phyloP scores from a whole-genome alignment of 2,888 invertebrate genomes.

The Phaedon cochleariae region DNA sequence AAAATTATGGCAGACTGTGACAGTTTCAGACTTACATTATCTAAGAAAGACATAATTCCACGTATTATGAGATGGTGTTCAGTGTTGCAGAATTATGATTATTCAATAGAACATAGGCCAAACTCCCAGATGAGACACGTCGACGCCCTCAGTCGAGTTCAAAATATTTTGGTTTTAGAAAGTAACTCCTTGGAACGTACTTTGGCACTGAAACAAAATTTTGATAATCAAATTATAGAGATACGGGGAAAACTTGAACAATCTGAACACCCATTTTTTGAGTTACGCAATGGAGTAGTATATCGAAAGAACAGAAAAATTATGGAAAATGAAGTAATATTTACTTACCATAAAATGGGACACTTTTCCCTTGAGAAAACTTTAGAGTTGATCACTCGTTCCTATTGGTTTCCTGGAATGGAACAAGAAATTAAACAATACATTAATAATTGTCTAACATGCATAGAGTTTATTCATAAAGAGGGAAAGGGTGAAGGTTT shows the following conservation, averaged over 20 bases:
- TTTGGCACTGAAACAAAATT: constrained; percentile 21
- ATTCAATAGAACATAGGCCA: constrained; percentile 35
- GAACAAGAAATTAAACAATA: too few relatives aligned
- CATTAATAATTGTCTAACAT: constrained; percentile 20
- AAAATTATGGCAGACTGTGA: constrained; percentile 35
- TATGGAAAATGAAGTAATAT: constrained; percentile 29
- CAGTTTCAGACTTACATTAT: constrained; percentile 28
- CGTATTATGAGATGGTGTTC: constrained; percentile 30
- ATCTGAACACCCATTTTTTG: constrained; percentile 23
- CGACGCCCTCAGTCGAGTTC: constrained; percentile 27
- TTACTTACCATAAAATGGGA: constrained; percentile 29
- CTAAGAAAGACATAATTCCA: constrained; percentile 31
- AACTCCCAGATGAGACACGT: constrained; percentile 26
- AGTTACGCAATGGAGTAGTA: constrained; percentile 34
- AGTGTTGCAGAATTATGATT: constrained; percentile 31
- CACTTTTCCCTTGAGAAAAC: constrained; percentile 34
- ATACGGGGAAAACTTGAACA: constrained; percentile 5
- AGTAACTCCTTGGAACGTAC: constrained; percentile 34
- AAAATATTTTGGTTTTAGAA: constrained; percentile 31
- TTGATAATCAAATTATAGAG: neutral
- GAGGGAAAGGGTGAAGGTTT: constrained; percentile 17
- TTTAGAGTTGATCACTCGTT: neutral
- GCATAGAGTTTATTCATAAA: constrained; percentile 16
- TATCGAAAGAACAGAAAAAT: constrained; percentile 22
- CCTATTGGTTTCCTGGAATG: too few relatives aligned